phyloP scores from a whole-genome alignment of 2,113 vertebrate species.

The Antigone vipio region DNA sequence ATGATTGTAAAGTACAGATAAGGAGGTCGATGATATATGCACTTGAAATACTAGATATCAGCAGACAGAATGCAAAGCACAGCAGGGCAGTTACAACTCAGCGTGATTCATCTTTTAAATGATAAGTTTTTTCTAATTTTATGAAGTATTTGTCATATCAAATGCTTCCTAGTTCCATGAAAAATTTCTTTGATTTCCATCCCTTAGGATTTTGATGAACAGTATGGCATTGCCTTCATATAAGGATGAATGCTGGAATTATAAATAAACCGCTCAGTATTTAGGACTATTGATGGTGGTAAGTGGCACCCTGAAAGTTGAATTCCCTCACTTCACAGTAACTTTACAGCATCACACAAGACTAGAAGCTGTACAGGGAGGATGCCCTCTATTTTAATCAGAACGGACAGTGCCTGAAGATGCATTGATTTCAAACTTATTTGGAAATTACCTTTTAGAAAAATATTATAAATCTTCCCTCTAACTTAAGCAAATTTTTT shows the following conservation, averaged over 20 bases:
- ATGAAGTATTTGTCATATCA: constrained; percentile 61
- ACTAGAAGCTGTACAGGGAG: neutral
- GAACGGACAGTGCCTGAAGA: neutral
- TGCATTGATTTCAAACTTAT: neutral
- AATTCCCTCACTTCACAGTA: neutral
- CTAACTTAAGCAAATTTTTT: neutral
- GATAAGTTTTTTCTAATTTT: constrained; percentile 34
- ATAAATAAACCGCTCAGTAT: constrained; percentile 19
- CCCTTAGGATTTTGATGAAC: constrained; percentile 19
- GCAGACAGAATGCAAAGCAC: constrained; percentile 37
- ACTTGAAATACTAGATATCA: constrained; percentile 36
- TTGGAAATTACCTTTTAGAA: neutral
- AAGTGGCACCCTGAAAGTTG: neutral
- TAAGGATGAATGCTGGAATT: constrained; percentile 29
- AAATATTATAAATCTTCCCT: neutral
- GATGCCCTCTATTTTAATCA: neutral
- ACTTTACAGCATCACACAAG: neutral
- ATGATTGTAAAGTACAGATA: neutral
- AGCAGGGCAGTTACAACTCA: constrained; percentile 35
- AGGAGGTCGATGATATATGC: neutral
- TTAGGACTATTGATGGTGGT: neutral
- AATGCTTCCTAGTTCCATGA: constrained; percentile 30
- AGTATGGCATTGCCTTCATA: neutral
- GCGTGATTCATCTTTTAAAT: constrained; percentile 53
- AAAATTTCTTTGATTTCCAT: constrained; percentile 33